Conservation (phyloP, 2,888 invertebrate species). For the Caenorhabditis wallacei region DNA sequence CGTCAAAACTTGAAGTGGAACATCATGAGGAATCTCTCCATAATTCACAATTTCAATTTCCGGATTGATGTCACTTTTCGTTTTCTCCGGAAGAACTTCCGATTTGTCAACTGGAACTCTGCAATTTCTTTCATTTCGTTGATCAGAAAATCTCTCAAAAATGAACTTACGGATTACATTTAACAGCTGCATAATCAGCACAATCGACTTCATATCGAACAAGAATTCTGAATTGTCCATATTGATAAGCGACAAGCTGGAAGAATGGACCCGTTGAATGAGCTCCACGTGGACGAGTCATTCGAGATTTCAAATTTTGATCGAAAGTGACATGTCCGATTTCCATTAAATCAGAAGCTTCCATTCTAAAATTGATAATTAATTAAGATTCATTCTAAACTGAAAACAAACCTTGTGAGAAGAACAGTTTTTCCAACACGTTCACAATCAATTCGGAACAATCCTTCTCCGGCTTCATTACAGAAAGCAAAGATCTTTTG, state of each 20-base stretch:
- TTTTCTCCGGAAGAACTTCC: slow-evolving; percentile 75
- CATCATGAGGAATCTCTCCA: slow-evolving; percentile 71
- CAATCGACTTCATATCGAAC: slow-evolving; percentile 82
- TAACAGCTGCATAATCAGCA: slow-evolving; percentile 82
- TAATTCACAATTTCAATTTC: slow-evolving; percentile 78
- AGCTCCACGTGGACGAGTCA: slow-evolving; percentile 79
- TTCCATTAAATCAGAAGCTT: slow-evolving; percentile 82
- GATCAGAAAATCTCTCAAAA: background rate
- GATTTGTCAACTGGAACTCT: slow-evolving; percentile 75
- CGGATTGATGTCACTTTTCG: slow-evolving; percentile 74
- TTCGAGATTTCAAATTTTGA: slow-evolving; percentile 78
- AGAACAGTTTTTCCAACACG: slow-evolving; percentile 83
- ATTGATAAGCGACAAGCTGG: slow-evolving; percentile 81
- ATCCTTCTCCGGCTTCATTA: slow-evolving; percentile 82
- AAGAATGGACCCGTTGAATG: slow-evolving; percentile 82
- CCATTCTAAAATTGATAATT: slow-evolving; percentile 72
- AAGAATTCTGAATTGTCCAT: slow-evolving; percentile 81
- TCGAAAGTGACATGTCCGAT: slow-evolving; percentile 80
- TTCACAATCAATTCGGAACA: slow-evolving; percentile 83
- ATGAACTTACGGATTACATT: slow-evolving; percentile 65
- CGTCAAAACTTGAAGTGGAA: slow-evolving; percentile 78
- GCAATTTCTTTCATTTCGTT: slow-evolving; percentile 15
- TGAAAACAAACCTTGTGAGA: slow-evolving; percentile 72
- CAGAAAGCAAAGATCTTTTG: slow-evolving; percentile 83
- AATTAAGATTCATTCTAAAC: background rate